Percentiles rank a stretch among this genome's conserved stretches.
Conservation (phyloP, 2,113 vertebrate species). For the Eptesicus fuscus region DNA sequence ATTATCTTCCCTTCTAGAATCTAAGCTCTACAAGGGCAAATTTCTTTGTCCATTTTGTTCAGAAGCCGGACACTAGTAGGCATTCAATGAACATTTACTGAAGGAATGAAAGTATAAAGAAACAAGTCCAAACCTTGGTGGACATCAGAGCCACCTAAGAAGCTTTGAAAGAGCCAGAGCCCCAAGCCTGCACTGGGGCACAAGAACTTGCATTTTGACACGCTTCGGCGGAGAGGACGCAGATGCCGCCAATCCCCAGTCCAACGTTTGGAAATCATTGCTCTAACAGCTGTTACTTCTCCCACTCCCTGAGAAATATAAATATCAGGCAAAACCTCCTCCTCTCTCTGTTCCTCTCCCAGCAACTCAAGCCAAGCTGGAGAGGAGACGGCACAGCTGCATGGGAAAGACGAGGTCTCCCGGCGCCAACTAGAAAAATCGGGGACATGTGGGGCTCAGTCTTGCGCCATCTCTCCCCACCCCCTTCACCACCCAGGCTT, state of each 20-base stretch:
- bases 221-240: neutral
- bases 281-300: slow-evolving; percentile 37
- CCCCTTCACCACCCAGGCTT: neutral
- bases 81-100: neutral
- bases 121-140: neutral
- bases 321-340: neutral
- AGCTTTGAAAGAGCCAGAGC: neutral
- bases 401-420: slow-evolving; percentile 5
- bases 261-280: neutral
- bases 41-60: neutral
- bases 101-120: neutral
- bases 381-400: neutral
- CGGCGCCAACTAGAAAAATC: neutral
- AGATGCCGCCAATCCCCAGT: neutral
- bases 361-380: neutral
- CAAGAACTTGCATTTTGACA: neutral
- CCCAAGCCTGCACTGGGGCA: too few species aligned
- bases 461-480: neutral
- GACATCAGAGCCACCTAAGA: neutral
- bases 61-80: neutral
- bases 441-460: neutral
- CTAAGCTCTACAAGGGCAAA: neutral
- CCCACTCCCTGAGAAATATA: slow-evolving; percentile 3
- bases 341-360: neutral
- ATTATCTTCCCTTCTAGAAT: neutral